Conservation (phyloP, 2,888 invertebrate species). For the Tryphoninae sp. region DNA sequence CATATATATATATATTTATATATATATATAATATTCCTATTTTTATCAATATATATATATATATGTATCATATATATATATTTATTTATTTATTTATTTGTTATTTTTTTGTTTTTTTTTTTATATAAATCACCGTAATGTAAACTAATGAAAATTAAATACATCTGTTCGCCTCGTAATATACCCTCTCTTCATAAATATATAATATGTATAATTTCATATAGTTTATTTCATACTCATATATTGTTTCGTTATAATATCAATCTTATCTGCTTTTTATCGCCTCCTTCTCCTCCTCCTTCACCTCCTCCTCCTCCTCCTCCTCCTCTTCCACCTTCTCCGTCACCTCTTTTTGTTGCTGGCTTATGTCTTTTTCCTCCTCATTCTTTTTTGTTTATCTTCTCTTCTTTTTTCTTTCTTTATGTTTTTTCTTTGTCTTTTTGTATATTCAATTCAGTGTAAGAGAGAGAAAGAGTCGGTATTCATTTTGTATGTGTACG, state of each 20-base stretch:
- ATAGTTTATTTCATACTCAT: conserved; percentile 70
- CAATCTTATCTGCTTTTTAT: conserved; percentile 71
- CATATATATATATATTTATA: conserved; percentile 46
- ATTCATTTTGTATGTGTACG: conserved; percentile 41
- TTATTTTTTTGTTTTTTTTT: conserved; percentile 49
- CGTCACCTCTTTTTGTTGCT: conserved; percentile 55
- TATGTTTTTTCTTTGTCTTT: conserved; percentile 32
- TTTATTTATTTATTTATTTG: conserved; percentile 61
- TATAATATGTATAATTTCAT: conserved; percentile 73
- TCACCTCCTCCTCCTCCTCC: conserved; percentile 29
- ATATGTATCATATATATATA: conserved; percentile 67
- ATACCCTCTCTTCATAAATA: conserved; percentile 76
- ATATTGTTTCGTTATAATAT: conserved; percentile 72
- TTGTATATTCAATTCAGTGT: conserved; percentile 33
- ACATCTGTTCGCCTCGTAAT: conserved; percentile 72
- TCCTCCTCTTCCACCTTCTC: too few relatives aligned
- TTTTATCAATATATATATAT: conserved; percentile 68
- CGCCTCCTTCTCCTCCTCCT: conserved; percentile 39
- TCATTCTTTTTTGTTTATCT: conserved; percentile 47
- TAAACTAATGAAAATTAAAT: conserved; percentile 74
- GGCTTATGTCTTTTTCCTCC: conserved; percentile 49
- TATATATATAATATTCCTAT: conserved; percentile 65
- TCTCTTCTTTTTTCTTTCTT: conserved; percentile 44
- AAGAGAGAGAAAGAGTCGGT: conserved; percentile 57
- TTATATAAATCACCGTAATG: conserved; percentile 73